These are phyloP conservation scores for Antechinus stuartii DNA, from an alignment of 2,113 vertebrate species.

Conservation along the genomic window DNA sequence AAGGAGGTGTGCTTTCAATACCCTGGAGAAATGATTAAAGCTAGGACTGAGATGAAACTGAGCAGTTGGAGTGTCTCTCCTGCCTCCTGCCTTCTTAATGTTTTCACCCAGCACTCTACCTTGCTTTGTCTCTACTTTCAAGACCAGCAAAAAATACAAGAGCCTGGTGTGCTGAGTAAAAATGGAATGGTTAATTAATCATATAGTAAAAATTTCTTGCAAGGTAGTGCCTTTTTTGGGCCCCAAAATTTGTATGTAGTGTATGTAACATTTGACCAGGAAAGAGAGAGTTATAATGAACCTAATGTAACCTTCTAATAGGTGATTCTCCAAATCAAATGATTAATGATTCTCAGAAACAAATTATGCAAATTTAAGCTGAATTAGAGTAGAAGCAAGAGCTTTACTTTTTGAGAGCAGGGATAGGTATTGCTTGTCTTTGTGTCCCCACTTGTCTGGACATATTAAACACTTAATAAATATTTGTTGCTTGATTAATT, in stretches of 20 bases:
- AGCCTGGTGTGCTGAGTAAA: conserved; percentile 32
- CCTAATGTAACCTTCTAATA: conserved; percentile 30
- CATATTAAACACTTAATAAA: not conserved
- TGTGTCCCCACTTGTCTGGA: not conserved
- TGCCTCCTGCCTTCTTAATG: not conserved
- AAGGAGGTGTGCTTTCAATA: not conserved
- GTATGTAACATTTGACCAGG: not conserved
- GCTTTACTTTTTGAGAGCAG: not conserved
- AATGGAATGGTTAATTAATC: not conserved
- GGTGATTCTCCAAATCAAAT: not conserved
- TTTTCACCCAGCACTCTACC: conserved; percentile 34
- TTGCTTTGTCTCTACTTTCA: conserved; percentile 32
- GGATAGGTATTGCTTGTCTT: not conserved
- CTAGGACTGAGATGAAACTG: not conserved
- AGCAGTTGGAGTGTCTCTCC: not conserved
- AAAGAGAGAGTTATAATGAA: conserved; percentile 5
- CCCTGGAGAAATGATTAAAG: conserved; percentile 5
- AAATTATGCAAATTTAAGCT: conserved; percentile 34
- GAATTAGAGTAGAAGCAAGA: not conserved
- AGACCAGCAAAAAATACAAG: conserved; percentile 32
- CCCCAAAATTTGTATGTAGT: conserved; percentile 12
- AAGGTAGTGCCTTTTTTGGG: conserved; percentile 6
- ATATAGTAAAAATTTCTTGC: conserved; percentile 8
- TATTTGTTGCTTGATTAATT: not conserved
- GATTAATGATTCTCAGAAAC: conserved; percentile 43